Conservation (phyloP, 2,113 vertebrate genomes). For the western clawed frog (Xenopus tropicalis) region DNA sequence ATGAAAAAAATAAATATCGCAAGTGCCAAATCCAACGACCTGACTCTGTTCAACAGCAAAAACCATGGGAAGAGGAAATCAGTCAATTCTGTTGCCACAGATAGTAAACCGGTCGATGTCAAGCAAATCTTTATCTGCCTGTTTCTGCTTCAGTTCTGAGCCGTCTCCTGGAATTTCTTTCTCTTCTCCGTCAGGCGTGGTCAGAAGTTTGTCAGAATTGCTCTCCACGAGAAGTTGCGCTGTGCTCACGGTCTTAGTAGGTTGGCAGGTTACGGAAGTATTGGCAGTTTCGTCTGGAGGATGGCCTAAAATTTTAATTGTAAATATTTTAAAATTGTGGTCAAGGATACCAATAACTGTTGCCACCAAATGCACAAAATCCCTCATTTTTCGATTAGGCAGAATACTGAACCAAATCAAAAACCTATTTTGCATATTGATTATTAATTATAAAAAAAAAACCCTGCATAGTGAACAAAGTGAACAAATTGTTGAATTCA, state of each 20-base stretch:
- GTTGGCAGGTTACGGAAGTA: slow-evolving; percentile 76
- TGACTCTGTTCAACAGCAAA: slow-evolving; percentile 49
- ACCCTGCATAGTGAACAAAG: too few relatives aligned
- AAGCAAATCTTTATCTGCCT: slow-evolving; percentile 85
- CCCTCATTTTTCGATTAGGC: too few relatives aligned
- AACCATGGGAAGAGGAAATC: slow-evolving; percentile 48
- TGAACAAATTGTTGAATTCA: too few relatives aligned
- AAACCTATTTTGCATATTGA: too few relatives aligned
- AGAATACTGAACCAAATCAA: too few relatives aligned
- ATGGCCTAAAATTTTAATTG: slow-evolving; percentile 57
- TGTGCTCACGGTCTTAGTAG: slow-evolving; percentile 66
- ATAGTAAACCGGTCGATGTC: slow-evolving; percentile 97
- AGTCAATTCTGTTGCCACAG: slow-evolving; percentile 94
- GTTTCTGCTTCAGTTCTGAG: slow-evolving; percentile 75
- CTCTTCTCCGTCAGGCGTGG: slow-evolving; percentile 85
- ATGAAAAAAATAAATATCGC: slow-evolving; percentile 81
- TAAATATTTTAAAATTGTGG: slow-evolving; percentile 35
- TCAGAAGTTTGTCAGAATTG: slow-evolving; percentile 84
- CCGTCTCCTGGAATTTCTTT: slow-evolving; percentile 66
- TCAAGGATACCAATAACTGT: slow-evolving; percentile 13
- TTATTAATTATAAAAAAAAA: too few relatives aligned
- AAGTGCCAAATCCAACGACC: slow-evolving; percentile 59
- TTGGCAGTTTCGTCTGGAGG: slow-evolving; percentile 60
- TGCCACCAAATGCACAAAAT: background rate
- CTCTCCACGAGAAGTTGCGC: slow-evolving; percentile 74